Percentiles rank a stretch among this genome's conserved stretches.
Conservation (phyloP, 1,140 invertebrate genomes). For the Drosophila murphyi region DNA sequence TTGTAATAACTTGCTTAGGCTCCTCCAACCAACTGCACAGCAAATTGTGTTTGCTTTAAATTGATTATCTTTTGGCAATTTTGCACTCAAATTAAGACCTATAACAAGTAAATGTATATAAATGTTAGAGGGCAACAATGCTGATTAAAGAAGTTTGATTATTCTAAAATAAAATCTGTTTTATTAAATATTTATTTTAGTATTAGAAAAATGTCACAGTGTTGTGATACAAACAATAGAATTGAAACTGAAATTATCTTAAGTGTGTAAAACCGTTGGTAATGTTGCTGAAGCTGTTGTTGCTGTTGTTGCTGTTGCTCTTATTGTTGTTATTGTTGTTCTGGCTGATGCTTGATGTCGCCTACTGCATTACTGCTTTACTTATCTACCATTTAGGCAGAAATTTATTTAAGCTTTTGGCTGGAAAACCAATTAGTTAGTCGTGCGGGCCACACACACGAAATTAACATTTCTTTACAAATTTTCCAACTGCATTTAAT, state of each 20-base stretch:
- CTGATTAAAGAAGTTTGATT: too few relatives aligned
- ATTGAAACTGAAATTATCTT: too few relatives aligned
- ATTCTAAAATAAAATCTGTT: too few relatives aligned
- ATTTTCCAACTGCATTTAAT: conserved; percentile 79
- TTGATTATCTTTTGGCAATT: too few relatives aligned
- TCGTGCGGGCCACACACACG: conserved; percentile 63
- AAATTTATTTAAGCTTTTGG: conserved; percentile 66
- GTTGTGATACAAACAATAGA: too few relatives aligned
- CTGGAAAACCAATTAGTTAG: conserved; percentile 73
- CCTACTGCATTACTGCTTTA: conserved; percentile 10
- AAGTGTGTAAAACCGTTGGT: too few relatives aligned
- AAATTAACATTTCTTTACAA: conserved; percentile 78
- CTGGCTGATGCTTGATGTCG: background rate
- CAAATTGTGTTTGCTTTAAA: background rate
- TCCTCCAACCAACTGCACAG: background rate
- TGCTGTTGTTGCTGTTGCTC: background rate
- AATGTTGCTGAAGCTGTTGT: background rate
- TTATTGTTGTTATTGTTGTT: conserved; percentile 2
- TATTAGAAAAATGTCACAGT: too few relatives aligned
- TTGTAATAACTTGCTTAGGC: conserved; percentile 75
- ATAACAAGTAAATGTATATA: too few relatives aligned
- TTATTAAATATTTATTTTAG: too few relatives aligned
- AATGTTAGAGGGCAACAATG: background rate
- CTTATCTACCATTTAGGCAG: conserved; percentile 73
- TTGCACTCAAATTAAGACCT: too few relatives aligned